These are phyloP conservation scores for Mesorhabditis belari DNA, from an alignment of 2,888 invertebrate species.

Conservation along the genomic window DNA sequence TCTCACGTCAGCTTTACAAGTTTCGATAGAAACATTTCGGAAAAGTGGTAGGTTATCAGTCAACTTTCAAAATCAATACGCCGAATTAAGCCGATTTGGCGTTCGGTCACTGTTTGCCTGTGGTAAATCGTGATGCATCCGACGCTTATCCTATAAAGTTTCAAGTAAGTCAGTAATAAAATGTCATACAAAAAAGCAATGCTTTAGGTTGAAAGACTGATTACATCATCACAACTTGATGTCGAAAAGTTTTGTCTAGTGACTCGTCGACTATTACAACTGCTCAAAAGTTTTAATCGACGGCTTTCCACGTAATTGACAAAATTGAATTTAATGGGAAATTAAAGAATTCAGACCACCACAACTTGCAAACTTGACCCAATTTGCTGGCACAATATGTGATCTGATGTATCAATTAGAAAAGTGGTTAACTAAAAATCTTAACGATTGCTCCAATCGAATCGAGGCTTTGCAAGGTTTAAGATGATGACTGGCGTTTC, in stretches of 20 bases:
- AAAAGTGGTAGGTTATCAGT: not conserved
- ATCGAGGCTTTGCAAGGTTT: not conserved
- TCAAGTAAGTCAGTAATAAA: not conserved
- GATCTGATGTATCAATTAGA: not conserved
- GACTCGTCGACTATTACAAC: not conserved
- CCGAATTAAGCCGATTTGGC: not conserved
- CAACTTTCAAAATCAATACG: not conserved
- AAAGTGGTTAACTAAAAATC: not conserved
- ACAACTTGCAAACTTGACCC: not conserved
- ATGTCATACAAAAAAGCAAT: not conserved
- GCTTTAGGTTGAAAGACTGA: not conserved
- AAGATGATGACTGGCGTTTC: not conserved
- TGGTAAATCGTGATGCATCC: not conserved
- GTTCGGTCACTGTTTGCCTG: not conserved
- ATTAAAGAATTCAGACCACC: not conserved
- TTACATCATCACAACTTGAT: not conserved
- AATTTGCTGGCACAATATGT: not conserved
- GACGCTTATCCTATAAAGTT: not conserved
- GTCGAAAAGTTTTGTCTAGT: not conserved
- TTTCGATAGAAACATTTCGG: not conserved
- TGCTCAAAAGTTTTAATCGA: not conserved
- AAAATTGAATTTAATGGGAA: not conserved
- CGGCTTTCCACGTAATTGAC: not conserved
- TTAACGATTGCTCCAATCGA: not conserved
- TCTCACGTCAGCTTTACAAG: not conserved